phyloP scores from a whole-genome alignment of 2,113 vertebrate genomes.

The Accipiter virgatus region DNA sequence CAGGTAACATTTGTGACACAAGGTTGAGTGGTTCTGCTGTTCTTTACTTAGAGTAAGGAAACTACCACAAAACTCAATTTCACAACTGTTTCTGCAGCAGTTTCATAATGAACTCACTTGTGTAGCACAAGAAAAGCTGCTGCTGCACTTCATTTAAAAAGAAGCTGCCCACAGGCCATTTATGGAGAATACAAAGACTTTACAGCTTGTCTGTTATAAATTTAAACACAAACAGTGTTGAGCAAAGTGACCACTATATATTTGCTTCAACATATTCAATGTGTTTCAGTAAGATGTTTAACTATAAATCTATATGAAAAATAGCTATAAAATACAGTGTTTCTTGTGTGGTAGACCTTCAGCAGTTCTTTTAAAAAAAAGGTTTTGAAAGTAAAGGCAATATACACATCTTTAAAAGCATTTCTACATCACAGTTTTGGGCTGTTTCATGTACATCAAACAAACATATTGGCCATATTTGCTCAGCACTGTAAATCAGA shows the following conservation, averaged over 20 bases:
- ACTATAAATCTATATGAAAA: slow-evolving; percentile 75
- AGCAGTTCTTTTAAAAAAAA: slow-evolving; percentile 40
- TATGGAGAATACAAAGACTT: slow-evolving; percentile 32
- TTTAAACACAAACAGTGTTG: slow-evolving; percentile 65
- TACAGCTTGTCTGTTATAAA: slow-evolving; percentile 28
- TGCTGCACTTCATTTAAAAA: neutral
- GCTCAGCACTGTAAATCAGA: slow-evolving; percentile 56
- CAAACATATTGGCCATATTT: slow-evolving; percentile 51
- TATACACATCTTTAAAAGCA: slow-evolving; percentile 51
- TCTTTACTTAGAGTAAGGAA: neutral
- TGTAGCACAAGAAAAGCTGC: neutral
- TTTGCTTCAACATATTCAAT: slow-evolving; percentile 64
- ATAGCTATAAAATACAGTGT: slow-evolving; percentile 76
- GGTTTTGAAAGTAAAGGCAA: slow-evolving; percentile 63
- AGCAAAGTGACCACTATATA: slow-evolving; percentile 66
- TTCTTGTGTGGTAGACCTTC: slow-evolving; percentile 63
- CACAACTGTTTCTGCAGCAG: neutral
- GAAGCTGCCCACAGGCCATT: neutral
- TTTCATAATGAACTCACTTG: neutral
- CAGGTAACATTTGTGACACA: neutral
- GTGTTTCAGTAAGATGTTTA: slow-evolving; percentile 69
- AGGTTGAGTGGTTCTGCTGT: neutral
- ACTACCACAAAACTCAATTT: neutral
- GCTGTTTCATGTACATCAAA: slow-evolving; percentile 24
- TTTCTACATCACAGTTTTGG: slow-evolving; percentile 69